Evolutionary conservation across 2,888 invertebrate species (phyloP).

Genomic region (Heliconius cydno): DNA sequence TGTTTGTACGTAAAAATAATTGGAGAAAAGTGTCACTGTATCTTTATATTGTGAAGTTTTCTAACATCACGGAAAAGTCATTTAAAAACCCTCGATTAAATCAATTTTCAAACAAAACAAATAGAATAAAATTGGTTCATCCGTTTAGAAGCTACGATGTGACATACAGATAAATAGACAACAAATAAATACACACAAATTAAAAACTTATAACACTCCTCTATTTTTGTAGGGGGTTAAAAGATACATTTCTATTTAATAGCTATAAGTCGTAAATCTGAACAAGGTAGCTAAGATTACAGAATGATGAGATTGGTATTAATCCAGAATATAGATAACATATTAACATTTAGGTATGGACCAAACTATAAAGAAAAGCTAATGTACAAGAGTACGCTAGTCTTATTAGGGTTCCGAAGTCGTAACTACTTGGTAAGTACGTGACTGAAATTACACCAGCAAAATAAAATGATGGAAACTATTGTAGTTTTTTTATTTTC

Average conservation of each 20-base stretch:
- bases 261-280: neutral
- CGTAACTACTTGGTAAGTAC: conserved; percentile 48
- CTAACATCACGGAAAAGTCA: too few relatives aligned
- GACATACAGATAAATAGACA: neutral
- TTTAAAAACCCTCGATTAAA: too few relatives aligned
- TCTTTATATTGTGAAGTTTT: neutral
- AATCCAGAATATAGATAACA: neutral
- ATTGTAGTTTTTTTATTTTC: neutral
- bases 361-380: conserved; percentile 34
- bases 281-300: neutral
- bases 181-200: too few relatives aligned
- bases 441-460: conserved; percentile 42
- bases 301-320: neutral
- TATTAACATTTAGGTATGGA: conserved; percentile 5
- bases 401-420: conserved; percentile 31
- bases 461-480: neutral
- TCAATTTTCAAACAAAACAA: too few relatives aligned
- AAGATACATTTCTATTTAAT: neutral
- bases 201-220: neutral
- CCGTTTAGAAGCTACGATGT: too few relatives aligned
- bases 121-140: too few relatives aligned
- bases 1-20: neutral
- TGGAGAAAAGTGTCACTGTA: neutral
- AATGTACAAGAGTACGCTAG: conserved; percentile 22
- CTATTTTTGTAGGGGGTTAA: neutral